Percentiles rank a stretch among this genome's conserved stretches.
phyloP scores from a whole-genome alignment of 1,140 invertebrate genomes.

The Oncopodura yosiiana region DNA sequence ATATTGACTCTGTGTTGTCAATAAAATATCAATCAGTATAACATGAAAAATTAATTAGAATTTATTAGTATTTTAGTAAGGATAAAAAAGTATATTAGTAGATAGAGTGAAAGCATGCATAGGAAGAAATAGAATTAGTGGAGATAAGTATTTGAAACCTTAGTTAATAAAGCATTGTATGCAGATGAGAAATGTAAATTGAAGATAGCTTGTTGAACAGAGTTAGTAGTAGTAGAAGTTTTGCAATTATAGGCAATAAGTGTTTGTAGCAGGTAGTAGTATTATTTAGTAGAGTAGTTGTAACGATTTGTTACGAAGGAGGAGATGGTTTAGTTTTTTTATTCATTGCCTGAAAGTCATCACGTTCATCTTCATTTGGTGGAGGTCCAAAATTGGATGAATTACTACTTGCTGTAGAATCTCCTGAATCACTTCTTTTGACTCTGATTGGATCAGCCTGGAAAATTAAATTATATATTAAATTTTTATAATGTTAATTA shows the following conservation, averaged over 20 bases:
- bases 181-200: constrained; percentile 2
- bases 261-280: no score
- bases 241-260: no score
- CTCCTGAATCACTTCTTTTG: constrained; percentile 25
- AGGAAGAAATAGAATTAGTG: no score
- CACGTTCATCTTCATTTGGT: constrained; percentile 15
- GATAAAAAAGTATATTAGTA: not conserved
- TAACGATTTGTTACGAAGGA: no score
- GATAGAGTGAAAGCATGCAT: no score
- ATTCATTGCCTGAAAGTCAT: constrained; percentile 31
- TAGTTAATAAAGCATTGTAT: not conserved
- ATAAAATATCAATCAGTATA: not conserved
- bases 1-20: constrained; percentile 22
- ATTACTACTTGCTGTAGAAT: constrained; percentile 19
- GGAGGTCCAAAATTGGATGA: constrained; percentile 22
- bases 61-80: not conserved
- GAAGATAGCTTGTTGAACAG: no score
- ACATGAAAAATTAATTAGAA: not conserved
- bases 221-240: no score
- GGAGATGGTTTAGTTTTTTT: constrained; percentile 9
- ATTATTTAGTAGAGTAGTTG: no score
- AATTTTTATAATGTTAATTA: no score
- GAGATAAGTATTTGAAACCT: not conserved
- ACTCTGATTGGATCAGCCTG: constrained; percentile 22
- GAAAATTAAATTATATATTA: no score